Base-by-base conservation (phyloP, 2,888 invertebrate species). In the Crioceris asparagi region DNA sequence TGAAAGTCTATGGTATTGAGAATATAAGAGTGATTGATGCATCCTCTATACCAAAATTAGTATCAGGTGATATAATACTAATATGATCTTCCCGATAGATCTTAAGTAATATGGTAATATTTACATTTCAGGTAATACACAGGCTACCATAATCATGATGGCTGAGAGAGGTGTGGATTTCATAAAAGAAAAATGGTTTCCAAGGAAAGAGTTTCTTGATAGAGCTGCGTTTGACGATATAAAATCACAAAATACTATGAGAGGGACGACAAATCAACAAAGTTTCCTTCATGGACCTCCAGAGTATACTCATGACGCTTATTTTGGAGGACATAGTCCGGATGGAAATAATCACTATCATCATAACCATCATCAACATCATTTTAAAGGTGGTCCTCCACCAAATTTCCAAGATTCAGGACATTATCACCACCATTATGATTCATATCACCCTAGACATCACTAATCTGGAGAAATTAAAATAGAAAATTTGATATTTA, bases 1-100 rank as follows among this genome's bases (percentile, higher is more conserved):
- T 85, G 1, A 68, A 61, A 48, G 77, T 81, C 0, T 66, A 76
- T 48, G 80, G 80, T 0, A 65, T 81, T 32, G 60, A 66, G 42
- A 76, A 77, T 59, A 57, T 70, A 41, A 55, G 68, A 41, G 64
- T 72, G 2, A 69, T 69, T 48, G 73, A 66, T 38, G 64, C 64
- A 1, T 65, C 64, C 3, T 53, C 63, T 7, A 66, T 66, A 55
- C 65, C 65, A 0, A 38, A 47, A 17, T 39, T 64, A 8, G 58
- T 61, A 12, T 63, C 64, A 2, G 64, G 64, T 7, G 65, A 65
- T 43, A 65, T 64, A 0, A 7, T 7, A 21, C 6, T 21, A 21
- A 21, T 21, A 21, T 21, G 21, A 7, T 21, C 21, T 10, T 21
- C 21, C 21, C 6, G 10, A 21, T 21, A 10, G 10, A 7, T 21